phyloP scores from a whole-genome alignment of 2,888 invertebrate genomes.

The Apamea sordens region DNA sequence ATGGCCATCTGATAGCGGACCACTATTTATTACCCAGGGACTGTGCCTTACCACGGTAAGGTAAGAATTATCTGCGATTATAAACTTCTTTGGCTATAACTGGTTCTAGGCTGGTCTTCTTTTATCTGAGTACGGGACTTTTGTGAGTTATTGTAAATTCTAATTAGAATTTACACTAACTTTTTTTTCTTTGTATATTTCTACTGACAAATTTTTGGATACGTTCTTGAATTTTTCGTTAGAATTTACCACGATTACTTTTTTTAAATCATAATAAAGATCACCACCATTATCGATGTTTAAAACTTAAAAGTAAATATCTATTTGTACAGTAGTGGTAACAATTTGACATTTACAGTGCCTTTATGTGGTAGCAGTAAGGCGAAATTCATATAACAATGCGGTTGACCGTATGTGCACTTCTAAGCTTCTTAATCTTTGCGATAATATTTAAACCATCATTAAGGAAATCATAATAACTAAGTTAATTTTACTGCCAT shows the following conservation, averaged over 20 bases:
- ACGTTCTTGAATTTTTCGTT: too few relatives aligned
- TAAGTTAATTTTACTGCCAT: neutral
- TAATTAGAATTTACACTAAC: neutral
- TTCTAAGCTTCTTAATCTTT: neutral
- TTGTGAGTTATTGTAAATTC: neutral
- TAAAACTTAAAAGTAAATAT: neutral
- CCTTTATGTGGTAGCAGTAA: neutral
- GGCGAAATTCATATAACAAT: neutral
- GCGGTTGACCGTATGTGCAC: neutral
- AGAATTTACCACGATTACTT: neutral
- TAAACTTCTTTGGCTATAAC: slow-evolving; percentile 18
- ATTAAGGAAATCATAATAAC: neutral
- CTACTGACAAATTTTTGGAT: neutral
- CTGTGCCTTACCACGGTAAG: slow-evolving; percentile 46
- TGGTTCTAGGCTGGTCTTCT: slow-evolving; percentile 14
- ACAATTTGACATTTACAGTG: neutral
- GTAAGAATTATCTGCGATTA: slow-evolving; percentile 34
- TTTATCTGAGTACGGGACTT: neutral
- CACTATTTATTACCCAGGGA: slow-evolving; percentile 43
- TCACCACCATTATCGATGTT: neutral
- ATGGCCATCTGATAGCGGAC: slow-evolving; percentile 58
- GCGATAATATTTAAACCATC: neutral
- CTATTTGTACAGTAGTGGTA: neutral
- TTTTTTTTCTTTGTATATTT: neutral
- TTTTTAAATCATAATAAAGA: neutral